Conservation (phyloP, 2,797 vertebrate species). For the Melanotaenia trifasciata region DNA sequence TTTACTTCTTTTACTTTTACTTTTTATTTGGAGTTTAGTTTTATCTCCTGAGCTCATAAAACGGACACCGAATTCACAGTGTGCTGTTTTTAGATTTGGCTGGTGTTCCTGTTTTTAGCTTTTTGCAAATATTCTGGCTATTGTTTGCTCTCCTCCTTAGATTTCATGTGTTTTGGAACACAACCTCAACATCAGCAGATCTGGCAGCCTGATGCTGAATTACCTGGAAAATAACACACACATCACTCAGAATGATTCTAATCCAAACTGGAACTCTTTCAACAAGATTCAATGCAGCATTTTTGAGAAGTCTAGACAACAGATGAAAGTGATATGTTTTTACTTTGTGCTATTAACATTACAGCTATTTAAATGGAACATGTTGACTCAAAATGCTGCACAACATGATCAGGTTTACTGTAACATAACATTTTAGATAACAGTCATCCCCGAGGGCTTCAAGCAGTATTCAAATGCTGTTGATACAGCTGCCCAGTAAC, state of each 20-base stretch:
- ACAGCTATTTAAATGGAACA: not conserved
- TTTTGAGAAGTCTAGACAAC: not conserved
- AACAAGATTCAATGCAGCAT: not conserved
- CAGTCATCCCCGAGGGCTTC: not conserved
- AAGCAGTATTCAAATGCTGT: conserved; percentile 24
- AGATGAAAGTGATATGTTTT: conserved; percentile 10
- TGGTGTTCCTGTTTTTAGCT: conserved; percentile 41
- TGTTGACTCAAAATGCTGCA: conserved; percentile 3
- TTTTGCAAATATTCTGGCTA: conserved; percentile 51
- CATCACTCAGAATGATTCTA: conserved; percentile 26
- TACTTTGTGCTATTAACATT: not conserved
- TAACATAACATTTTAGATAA: not conserved
- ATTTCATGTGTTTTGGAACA: conserved; percentile 51
- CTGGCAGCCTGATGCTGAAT: conserved; percentile 23
- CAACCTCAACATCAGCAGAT: conserved; percentile 47
- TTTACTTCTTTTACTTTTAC: conserved; percentile 18
- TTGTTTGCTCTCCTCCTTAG: conserved; percentile 63
- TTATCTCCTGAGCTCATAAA: conserved; percentile 37
- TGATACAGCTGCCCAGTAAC: conserved; percentile 34
- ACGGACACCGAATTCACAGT: conserved; percentile 37
- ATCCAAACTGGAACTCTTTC: not conserved
- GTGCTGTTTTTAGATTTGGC: conserved; percentile 47
- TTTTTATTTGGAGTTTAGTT: conserved; percentile 37
- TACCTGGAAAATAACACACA: conserved; percentile 22
- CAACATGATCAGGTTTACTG: conserved; percentile 5